Percentiles rank a stretch among this genome's conserved stretches.
phyloP scores from a whole-genome alignment of 2,888 invertebrate species.

The Liopterus haemorrhoidalis region DNA sequence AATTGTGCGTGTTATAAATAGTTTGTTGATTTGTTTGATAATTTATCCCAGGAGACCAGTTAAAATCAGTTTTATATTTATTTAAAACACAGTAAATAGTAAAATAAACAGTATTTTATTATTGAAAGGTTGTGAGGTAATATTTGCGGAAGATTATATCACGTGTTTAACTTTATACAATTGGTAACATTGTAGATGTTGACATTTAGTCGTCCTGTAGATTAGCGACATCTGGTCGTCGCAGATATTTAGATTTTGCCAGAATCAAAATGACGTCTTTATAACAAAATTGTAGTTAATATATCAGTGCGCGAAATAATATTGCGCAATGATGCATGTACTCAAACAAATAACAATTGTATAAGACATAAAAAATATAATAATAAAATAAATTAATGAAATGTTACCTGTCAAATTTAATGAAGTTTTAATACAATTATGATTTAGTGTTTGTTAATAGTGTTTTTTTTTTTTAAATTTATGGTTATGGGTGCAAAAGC shows the following conservation, averaged over 20 bases:
- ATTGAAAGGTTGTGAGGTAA: too few relatives aligned
- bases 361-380: conserved; percentile 8
- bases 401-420: too few relatives aligned
- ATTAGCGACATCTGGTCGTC: conserved; percentile 10
- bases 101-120: too few relatives aligned
- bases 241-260: conserved; percentile 16
- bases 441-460: conserved; percentile 1
- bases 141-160: too few relatives aligned
- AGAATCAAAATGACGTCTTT: conserved; percentile 21
- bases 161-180: too few relatives aligned
- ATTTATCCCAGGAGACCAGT: too few relatives aligned
- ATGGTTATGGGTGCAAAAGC: conserved; percentile 74
- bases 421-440: conserved; percentile 2
- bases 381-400: conserved; percentile 8
- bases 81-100: too few relatives aligned
- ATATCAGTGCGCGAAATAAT: conserved; percentile 30
- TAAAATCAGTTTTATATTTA: too few relatives aligned
- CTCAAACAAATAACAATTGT: conserved; percentile 9
- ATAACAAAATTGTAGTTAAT: conserved; percentile 17
- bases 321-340: conserved; percentile 27
- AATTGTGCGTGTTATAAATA: too few relatives aligned
- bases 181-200: conserved; percentile 22
- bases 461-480: conserved; percentile 8
- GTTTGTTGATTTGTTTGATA: too few relatives aligned
- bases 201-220: conserved; percentile 10